These are phyloP conservation scores for Emydoidea blandingii DNA, from an alignment of 2,797 vertebrate genomes.

Conservation along the genomic window DNA sequence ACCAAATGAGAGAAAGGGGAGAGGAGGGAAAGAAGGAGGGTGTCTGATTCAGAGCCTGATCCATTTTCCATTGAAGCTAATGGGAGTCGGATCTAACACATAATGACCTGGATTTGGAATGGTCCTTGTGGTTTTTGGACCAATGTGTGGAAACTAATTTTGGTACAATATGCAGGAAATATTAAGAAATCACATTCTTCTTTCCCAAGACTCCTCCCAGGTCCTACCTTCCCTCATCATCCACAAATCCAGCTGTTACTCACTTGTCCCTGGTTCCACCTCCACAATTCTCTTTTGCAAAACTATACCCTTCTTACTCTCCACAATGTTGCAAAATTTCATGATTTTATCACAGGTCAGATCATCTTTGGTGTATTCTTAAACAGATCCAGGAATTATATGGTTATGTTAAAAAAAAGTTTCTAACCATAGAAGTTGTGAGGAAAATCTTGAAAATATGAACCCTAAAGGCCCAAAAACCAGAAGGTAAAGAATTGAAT, in stretches of 20 bases:
- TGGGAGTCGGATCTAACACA: background rate
- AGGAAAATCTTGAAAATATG: background rate
- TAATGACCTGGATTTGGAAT: too few relatives aligned
- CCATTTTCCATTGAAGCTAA: background rate
- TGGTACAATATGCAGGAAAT: background rate
- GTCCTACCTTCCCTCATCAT: background rate
- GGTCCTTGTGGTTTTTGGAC: background rate
- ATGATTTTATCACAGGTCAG: background rate
- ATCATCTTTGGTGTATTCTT: background rate
- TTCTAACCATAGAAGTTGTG: background rate
- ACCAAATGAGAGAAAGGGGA: background rate
- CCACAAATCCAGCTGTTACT: background rate
- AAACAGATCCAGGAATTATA: background rate
- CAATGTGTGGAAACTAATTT: background rate
- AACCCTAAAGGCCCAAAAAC: background rate
- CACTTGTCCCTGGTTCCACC: background rate
- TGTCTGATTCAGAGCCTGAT: background rate
- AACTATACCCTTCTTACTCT: background rate
- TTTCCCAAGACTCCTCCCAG: background rate
- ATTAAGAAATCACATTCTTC: background rate
- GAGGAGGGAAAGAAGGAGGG: background rate
- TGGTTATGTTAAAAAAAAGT: background rate
- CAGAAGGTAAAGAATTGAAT: background rate
- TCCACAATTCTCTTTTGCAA: background rate
- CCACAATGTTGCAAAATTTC: background rate